Evolutionary conservation across 2,113 vertebrate genomes (phyloP).

Genomic region (Nanger granti): DNA sequence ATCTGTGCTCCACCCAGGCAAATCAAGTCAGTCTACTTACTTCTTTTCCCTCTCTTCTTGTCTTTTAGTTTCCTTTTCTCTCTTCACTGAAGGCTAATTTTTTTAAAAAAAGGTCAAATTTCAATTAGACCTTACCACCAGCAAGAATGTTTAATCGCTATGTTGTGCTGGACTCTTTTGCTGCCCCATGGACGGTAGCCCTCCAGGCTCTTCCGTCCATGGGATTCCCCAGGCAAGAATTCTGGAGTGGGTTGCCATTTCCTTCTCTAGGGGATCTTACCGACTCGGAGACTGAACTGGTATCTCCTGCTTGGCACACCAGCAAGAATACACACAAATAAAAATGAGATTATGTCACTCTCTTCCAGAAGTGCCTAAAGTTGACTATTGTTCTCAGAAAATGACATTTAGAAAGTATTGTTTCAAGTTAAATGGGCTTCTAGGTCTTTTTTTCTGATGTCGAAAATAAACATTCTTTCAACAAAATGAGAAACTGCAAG

Average conservation of each 20-base stretch:
- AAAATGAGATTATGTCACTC: not conserved
- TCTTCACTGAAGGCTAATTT: not conserved
- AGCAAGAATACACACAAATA: not conserved
- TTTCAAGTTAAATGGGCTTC: not conserved
- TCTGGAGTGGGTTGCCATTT: not conserved
- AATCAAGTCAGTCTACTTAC: no score
- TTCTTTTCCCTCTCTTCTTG: not conserved
- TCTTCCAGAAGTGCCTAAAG: not conserved
- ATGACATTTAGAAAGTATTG: not conserved
- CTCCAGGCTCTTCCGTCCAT: not conserved
- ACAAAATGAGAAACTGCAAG: not conserved
- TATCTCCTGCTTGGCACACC: not conserved
- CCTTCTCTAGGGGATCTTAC: not conserved
- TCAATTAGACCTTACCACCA: not conserved
- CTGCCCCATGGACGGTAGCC: not conserved
- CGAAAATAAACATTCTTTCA: not conserved
- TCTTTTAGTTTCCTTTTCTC: not conserved
- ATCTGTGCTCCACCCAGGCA: not conserved
- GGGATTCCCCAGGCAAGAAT: not conserved
- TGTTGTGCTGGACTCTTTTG: not conserved
- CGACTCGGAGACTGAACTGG: fast-evolving
- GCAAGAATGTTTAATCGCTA: not conserved
- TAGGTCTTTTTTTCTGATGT: not conserved
- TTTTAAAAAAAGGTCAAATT: not conserved
- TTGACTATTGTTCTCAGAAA: not conserved